These are phyloP conservation scores for Standfussiana lucernea DNA, from an alignment of 2,888 invertebrate species.

Conservation along the genomic window DNA sequence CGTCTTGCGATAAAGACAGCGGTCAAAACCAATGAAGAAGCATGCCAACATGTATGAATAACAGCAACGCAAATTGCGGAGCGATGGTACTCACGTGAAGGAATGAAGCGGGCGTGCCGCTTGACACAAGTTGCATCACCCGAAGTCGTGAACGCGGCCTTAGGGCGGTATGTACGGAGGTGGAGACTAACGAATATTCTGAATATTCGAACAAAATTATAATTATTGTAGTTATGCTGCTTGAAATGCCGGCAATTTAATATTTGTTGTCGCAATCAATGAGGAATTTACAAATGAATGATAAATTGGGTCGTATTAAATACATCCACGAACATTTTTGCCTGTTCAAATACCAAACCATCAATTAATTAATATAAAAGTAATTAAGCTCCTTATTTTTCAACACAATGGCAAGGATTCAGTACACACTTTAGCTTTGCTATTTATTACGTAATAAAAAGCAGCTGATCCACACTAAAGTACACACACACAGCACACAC, in stretches of 20 bases:
- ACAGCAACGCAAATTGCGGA: not conserved
- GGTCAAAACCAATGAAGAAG: not conserved
- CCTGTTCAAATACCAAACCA: no score
- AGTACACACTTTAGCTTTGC: no score
- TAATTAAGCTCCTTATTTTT: no score
- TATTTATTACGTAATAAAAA: no score
- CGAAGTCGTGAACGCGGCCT: not conserved
- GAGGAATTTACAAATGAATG: not conserved
- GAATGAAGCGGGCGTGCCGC: not conserved
- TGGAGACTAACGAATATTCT: slow-evolving; percentile 12
- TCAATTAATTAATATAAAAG: no score
- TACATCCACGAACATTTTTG: not conserved
- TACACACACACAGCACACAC: no score
- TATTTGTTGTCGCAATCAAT: not conserved
- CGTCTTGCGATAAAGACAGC: not conserved
- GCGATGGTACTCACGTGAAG: not conserved
- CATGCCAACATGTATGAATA: not conserved
- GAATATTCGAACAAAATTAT: not conserved
- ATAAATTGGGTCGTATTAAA: not conserved
- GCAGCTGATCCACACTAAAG: no score
- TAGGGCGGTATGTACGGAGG: not conserved
- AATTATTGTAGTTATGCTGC: not conserved
- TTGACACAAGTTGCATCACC: not conserved
- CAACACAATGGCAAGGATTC: no score
- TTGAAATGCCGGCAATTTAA: not conserved